A percentile compares a stretch with the other conserved stretches of the same genome.
phyloP scores from a whole-genome alignment of 2,797 vertebrate genomes.

The Myotis vivesi region DNA sequence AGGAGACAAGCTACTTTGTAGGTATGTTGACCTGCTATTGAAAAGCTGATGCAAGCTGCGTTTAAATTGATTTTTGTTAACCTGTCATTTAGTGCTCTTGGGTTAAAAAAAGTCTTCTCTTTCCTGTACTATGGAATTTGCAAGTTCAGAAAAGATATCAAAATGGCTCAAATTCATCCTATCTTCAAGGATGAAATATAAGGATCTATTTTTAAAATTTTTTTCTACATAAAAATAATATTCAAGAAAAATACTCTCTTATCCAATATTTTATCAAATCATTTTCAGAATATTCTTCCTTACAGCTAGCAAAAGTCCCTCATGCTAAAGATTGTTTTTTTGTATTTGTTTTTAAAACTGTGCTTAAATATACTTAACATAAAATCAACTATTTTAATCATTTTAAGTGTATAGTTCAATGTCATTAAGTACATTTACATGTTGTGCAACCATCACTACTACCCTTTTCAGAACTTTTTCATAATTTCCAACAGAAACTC shows the following conservation, averaged over 20 bases:
- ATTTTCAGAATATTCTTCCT: slow-evolving; percentile 43
- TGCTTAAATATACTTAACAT: neutral
- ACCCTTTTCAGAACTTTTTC: neutral
- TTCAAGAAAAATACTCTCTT: slow-evolving; percentile 17
- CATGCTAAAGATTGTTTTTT: neutral
- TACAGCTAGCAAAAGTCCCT: neutral
- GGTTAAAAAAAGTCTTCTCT: neutral
- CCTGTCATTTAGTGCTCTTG: neutral
- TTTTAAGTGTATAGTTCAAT: neutral
- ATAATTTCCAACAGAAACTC: neutral
- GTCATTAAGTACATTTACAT: neutral
- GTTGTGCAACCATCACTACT: neutral
- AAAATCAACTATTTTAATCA: neutral
- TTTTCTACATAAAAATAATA: neutral
- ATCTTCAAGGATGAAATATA: neutral
- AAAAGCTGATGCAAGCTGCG: neutral
- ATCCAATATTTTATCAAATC: neutral
- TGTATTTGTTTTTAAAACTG: neutral
- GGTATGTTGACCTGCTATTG: neutral
- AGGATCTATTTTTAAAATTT: neutral
- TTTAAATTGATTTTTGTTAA: neutral
- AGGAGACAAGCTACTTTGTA: neutral
- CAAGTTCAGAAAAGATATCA: neutral
- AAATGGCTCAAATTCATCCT: neutral
- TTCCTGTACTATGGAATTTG: neutral